These are phyloP conservation scores for Cosmia pyralina DNA, from an alignment of 2,888 invertebrate species.

Conservation along the genomic window DNA sequence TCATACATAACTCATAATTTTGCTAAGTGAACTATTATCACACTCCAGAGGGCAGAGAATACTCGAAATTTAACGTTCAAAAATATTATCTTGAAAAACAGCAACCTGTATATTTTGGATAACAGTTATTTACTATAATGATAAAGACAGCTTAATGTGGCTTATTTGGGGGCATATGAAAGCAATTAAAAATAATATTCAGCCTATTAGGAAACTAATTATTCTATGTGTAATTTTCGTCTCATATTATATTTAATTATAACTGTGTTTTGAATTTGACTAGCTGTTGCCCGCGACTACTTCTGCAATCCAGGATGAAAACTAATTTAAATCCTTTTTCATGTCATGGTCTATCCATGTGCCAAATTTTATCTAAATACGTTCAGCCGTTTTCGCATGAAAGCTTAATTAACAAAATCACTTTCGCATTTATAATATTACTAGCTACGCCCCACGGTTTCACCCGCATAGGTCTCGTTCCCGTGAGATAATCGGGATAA, in stretches of 20 bases:
- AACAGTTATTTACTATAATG: slow-evolving; percentile 42
- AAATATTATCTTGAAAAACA: slow-evolving; percentile 51
- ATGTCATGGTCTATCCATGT: too few species aligned
- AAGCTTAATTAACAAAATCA: too few species aligned
- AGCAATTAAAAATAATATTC: slow-evolving; percentile 52
- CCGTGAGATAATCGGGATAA: too few species aligned
- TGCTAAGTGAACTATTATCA: slow-evolving; percentile 31
- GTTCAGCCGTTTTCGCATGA: too few species aligned
- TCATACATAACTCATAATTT: slow-evolving; percentile 19
- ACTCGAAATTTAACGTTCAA: slow-evolving; percentile 20
- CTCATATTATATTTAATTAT: slow-evolving; percentile 29
- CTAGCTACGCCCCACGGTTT: too few species aligned
- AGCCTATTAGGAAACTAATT: slow-evolving; percentile 39
- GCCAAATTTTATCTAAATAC: too few species aligned
- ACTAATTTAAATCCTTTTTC: too few species aligned
- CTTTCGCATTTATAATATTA: too few species aligned
- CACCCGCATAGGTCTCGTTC: too few species aligned
- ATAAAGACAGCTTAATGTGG: slow-evolving; percentile 38
- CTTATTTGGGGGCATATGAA: slow-evolving; percentile 23
- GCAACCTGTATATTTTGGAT: slow-evolving; percentile 45
- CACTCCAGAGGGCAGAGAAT: background rate
- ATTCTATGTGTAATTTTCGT: slow-evolving; percentile 30
- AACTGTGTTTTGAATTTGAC: background rate
- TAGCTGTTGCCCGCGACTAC: too few species aligned
- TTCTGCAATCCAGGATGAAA: too few species aligned